Evolutionary conservation across 2,888 invertebrate genomes (phyloP).

Genomic region (Salpingus planirostris): DNA sequence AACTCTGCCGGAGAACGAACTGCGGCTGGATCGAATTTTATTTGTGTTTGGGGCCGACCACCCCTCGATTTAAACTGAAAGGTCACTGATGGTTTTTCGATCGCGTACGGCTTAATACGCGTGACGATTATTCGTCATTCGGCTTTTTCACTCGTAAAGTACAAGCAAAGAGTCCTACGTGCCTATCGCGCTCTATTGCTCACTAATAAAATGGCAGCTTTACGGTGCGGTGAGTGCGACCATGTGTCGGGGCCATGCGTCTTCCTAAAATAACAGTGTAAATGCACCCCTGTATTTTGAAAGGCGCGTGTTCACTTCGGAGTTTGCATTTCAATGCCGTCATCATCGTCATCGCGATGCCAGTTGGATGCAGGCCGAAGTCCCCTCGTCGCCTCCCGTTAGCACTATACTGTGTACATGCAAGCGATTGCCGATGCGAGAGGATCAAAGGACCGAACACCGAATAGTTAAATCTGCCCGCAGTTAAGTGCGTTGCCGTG

Average conservation of each 20-base stretch:
- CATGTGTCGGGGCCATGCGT: constrained; percentile 21
- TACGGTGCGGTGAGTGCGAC: constrained; percentile 15
- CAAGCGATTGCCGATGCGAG: no score
- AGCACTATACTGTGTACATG: no score
- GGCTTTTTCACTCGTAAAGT: no score
- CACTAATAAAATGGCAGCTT: constrained; percentile 21
- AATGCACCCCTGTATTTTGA: constrained; percentile 19
- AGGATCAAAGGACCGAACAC: constrained; percentile 22
- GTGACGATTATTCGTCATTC: constrained; percentile 22
- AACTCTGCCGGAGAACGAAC: no score
- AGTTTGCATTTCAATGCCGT: constrained; percentile 25
- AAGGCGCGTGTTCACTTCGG: constrained; percentile 16
- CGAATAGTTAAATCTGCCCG: constrained; percentile 19
- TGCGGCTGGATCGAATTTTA: no score
- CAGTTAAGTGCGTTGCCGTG: constrained; percentile 24
- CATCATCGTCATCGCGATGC: no score
- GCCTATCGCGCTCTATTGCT: constrained; percentile 24
- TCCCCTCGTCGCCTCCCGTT: no score
- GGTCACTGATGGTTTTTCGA: constrained; percentile 21
- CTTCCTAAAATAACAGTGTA: constrained; percentile 29
- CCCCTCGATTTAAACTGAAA: constrained; percentile 21
- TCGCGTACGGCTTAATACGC: constrained; percentile 18
- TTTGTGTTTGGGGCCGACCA: no score
- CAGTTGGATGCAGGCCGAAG: constrained; percentile 23
- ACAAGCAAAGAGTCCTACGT: no score